Evolutionary conservation across 2,888 invertebrate species (phyloP), one percentile per base, ranked within the genome.

Genomic region (Lumbricus terrestris): DNA sequence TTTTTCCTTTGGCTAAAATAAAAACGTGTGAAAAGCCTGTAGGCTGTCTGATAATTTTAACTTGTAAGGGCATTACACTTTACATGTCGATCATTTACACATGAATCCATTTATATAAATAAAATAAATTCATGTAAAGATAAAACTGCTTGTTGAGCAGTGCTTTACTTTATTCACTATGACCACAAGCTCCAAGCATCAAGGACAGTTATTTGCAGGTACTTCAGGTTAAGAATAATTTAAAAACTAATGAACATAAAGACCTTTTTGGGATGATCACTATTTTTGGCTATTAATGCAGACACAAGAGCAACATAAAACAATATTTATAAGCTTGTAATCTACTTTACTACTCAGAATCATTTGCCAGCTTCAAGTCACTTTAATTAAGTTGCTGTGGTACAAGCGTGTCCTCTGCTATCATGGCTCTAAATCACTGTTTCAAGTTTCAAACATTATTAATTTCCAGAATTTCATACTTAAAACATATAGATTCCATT

Each of bases 1-100:
- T 91, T 33, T 89, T 82, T 40, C 91, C 91, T 90, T 90, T 91
- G n/a, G 91, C 91, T 91, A 29, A 69, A 89, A 89, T 69, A 54
- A 40, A 8, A 42, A 88, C 1, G 13, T 15, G 34, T 20, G 34
- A 69, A 69, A 29, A 69, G 47, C 4, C 69, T 69, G 29, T 69
- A 54, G 6, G 29, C 6, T 54, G 23, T 54, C 23, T 54, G 54
- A 54, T 11, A 29, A 54, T 23, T 29, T 54, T 11, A 29, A 54
- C 11, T 29, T 54, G 54, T 54, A 54, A 54, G 54, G 29, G 54
- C 29, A 69, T 69, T 11, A 69, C 4, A 69, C n/a, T n/a, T n/a
- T 69, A 69, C 29, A n/a, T 11, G n/a, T 54, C 29, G 29, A n/a
- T n/a, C 69, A 29, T n/a, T n/a, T 8, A 69, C 69, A 69, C 11